These are phyloP conservation scores for Venusia cambrica DNA, from an alignment of 2,888 invertebrate genomes.

Conservation along the genomic window DNA sequence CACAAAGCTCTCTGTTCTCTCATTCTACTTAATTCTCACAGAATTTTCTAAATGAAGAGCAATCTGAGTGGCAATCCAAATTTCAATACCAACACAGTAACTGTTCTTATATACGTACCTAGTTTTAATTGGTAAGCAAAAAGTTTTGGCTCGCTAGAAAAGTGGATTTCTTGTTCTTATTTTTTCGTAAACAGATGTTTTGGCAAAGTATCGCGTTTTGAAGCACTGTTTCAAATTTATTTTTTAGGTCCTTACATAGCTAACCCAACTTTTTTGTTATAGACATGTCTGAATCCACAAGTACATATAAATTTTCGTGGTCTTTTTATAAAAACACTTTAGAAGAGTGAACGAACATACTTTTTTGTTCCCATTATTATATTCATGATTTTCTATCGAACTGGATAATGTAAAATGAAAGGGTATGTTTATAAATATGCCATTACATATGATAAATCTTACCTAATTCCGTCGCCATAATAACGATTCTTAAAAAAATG, in stretches of 20 bases:
- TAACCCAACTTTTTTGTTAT: slow-evolving; percentile 1
- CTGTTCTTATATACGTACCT: no score
- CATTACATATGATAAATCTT: no score
- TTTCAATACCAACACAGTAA: slow-evolving; percentile 57
- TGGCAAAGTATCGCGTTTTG: slow-evolving; percentile 17
- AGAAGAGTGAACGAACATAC: no score
- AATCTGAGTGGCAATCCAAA: slow-evolving; percentile 58
- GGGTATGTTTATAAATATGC: no score
- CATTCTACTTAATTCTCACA: slow-evolving; percentile 59
- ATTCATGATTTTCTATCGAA: no score
- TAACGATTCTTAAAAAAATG: no score
- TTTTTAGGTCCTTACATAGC: slow-evolving; percentile 12
- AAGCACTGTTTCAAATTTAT: slow-evolving; percentile 21
- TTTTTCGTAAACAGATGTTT: slow-evolving; percentile 36
- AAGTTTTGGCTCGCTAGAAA: slow-evolving; percentile 36
- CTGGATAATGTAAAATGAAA: no score
- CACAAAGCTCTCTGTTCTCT: slow-evolving; percentile 55
- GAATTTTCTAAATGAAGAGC: slow-evolving; percentile 60
- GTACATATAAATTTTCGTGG: not conserved
- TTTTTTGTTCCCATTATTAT: no score
- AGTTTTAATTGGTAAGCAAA: slow-evolving; percentile 64
- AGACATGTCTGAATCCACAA: slow-evolving; percentile 2
- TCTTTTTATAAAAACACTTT: no score
- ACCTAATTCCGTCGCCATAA: no score
- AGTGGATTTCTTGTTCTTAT: slow-evolving; percentile 22